phyloP scores from a whole-genome alignment of 2,888 invertebrate species.

The Heliconius erato region DNA sequence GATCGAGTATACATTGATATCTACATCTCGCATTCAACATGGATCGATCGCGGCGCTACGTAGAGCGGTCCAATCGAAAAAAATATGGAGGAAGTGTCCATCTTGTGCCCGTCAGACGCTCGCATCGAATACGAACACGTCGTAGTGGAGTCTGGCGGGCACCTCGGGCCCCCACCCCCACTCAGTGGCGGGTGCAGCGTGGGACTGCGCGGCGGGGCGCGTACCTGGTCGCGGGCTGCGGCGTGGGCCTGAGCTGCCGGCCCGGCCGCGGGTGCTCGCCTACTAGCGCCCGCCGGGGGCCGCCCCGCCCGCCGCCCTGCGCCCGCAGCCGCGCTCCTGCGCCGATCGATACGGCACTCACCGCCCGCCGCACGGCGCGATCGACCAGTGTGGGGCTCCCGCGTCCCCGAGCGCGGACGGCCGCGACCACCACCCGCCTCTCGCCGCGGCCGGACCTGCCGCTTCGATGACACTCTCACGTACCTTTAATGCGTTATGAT shows the following conservation, averaged over 20 bases:
- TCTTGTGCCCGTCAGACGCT: not conserved
- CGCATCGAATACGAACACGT: conserved; percentile 10
- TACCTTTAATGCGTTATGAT: conserved; percentile 24
- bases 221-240: conserved; percentile 60
- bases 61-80: conserved; percentile 3
- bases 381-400: conserved; percentile 44
- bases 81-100: conserved; percentile 2
- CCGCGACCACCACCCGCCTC: not conserved
- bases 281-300: conserved; percentile 69
- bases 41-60: conserved; percentile 24
- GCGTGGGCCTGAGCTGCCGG: conserved; percentile 53
- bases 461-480: conserved; percentile 24
- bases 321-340: conserved; percentile 58
- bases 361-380: conserved; percentile 2
- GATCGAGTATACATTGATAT: conserved; percentile 6
- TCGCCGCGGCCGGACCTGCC: not conserved
- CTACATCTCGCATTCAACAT: conserved; percentile 10
- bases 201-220: conserved; percentile 55
- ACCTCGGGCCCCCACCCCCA: conserved; percentile 35
- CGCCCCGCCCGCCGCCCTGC: conserved; percentile 54
- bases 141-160: conserved; percentile 33
- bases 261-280: conserved; percentile 57
- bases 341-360: conserved; percentile 57
- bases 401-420: conserved; percentile 50
- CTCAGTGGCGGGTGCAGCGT: conserved; percentile 35